Base-by-base conservation (phyloP, 2,888 invertebrate species). In the Drosophila fulvimacula region DNA sequence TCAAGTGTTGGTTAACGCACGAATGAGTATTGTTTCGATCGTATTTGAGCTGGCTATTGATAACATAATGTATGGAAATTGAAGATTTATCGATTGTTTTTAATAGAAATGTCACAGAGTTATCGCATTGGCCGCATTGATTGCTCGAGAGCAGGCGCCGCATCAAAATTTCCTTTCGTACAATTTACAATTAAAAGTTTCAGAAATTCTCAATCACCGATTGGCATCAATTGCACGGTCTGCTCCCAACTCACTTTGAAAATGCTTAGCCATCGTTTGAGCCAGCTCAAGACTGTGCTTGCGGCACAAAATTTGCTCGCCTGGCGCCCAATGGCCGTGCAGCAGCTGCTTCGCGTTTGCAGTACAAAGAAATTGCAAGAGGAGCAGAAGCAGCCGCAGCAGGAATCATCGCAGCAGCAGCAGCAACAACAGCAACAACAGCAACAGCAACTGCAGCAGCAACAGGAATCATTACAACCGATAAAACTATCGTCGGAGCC, bases 321-420 rank as follows among this genome's bases (percentile, higher is more conserved):
- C 39, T 32, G 38, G 21, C 49, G 51, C 0, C 3, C 17, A 21
- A 0, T 3, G 0, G n/a, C 5, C 0, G 10, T 17, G 2, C 53
- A 44, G 42, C 38, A 32, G 15, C 17, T 48, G 30, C 7, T 5
- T 0, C 46, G 70, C 5, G 27, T 60, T 19, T 80, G 58, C 42
- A 73, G 73, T 44, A 77, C 70, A 15, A 71, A 67, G 6, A 81
- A 84, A 46, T 5, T 30, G n/a, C 32, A 44, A 1, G n/a, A 6
- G 5, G 27, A n/a, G 1, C 19, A 5, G 13, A 36, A 38, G 6
- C 6, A 44, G 27, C 24, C 36, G 27, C 27, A 27, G 11, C 27
- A 46, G 21, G 5, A 21, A 21, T 3, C 5, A 24, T n/a, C 6
- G 9, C 15, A 24, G 13, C 0, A 21, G 15, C 9, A 21, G 27